phyloP scores from a whole-genome alignment of 2,888 invertebrate species.

The Megaustenia siamemsis region DNA sequence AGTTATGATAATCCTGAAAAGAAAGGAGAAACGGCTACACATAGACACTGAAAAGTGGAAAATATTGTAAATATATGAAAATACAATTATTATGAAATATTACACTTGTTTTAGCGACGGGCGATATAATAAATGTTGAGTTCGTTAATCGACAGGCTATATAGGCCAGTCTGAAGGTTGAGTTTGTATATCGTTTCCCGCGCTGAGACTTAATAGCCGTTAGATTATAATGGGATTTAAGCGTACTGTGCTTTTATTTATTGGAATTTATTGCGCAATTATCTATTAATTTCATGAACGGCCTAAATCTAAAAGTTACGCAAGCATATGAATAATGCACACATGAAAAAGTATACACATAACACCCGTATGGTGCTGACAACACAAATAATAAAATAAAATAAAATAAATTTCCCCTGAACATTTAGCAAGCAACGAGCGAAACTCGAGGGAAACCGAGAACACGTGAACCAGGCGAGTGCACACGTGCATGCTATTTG shows the following conservation, averaged over 20 bases:
- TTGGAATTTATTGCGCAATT: neutral
- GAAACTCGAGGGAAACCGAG: slow-evolving; percentile 9
- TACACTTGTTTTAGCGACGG: too few relatives aligned
- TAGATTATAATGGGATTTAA: neutral
- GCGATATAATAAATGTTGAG: too few relatives aligned
- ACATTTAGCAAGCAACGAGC: neutral
- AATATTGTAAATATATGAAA: too few relatives aligned
- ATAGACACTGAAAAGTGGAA: too few relatives aligned
- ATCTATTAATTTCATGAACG: neutral
- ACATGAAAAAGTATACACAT: neutral
- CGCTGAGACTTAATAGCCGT: neutral
- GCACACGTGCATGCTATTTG: slow-evolving; percentile 34
- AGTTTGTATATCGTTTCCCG: too few relatives aligned
- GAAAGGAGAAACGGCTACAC: too few relatives aligned
- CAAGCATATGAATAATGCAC: neutral
- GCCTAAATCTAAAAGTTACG: neutral
- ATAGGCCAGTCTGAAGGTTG: too few relatives aligned
- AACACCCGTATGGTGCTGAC: neutral
- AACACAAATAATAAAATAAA: too few relatives aligned
- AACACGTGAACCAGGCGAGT: slow-evolving; percentile 24
- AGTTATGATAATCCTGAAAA: too few relatives aligned
- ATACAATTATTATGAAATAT: too few relatives aligned
- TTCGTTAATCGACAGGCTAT: too few relatives aligned
- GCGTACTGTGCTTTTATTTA: neutral
- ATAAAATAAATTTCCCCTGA: too few relatives aligned